These are phyloP conservation scores for Rhinophrynus dorsalis DNA, from an alignment of 2,797 vertebrate species.

Conservation along the genomic window DNA sequence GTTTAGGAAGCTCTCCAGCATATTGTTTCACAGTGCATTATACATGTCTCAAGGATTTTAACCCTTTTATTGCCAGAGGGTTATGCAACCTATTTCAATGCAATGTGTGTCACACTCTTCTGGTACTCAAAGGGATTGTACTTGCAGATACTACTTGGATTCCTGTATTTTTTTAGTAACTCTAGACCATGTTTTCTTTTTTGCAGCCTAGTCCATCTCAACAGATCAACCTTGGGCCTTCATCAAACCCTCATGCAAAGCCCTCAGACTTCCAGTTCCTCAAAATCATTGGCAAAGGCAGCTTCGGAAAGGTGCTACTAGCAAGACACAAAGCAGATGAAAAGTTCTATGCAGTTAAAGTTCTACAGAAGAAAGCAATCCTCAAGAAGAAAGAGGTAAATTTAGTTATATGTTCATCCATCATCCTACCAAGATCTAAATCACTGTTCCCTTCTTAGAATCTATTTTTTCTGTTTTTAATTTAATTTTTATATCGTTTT, in stretches of 20 bases:
- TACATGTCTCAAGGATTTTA: too few species aligned
- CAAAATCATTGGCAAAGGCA: conserved; percentile 97
- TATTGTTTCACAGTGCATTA: too few species aligned
- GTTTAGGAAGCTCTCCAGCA: too few species aligned
- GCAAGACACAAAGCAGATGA: conserved; percentile 92
- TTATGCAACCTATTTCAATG: too few species aligned
- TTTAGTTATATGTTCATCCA: not conserved
- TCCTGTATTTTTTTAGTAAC: too few species aligned
- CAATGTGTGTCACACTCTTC: too few species aligned
- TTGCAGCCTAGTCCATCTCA: conserved; percentile 92
- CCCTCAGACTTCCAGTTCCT: conserved; percentile 97
- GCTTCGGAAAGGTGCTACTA: conserved; percentile 95
- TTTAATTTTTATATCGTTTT: conserved; percentile 22
- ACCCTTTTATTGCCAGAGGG: too few species aligned
- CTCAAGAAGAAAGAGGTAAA: conserved; percentile 97
- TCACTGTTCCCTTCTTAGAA: not conserved
- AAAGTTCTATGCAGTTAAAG: conserved; percentile 95
- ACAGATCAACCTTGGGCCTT: conserved; percentile 96
- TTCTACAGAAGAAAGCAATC: conserved; percentile 98
- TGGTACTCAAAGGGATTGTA: too few species aligned
- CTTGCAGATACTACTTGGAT: too few species aligned
- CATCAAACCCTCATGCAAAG: conserved; percentile 95
- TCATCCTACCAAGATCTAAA: not conserved
- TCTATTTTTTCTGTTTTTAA: too few species aligned
- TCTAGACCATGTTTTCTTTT: not conserved